Conservation (phyloP, 2,113 vertebrate species). For the Ammospiza caudacuta region DNA sequence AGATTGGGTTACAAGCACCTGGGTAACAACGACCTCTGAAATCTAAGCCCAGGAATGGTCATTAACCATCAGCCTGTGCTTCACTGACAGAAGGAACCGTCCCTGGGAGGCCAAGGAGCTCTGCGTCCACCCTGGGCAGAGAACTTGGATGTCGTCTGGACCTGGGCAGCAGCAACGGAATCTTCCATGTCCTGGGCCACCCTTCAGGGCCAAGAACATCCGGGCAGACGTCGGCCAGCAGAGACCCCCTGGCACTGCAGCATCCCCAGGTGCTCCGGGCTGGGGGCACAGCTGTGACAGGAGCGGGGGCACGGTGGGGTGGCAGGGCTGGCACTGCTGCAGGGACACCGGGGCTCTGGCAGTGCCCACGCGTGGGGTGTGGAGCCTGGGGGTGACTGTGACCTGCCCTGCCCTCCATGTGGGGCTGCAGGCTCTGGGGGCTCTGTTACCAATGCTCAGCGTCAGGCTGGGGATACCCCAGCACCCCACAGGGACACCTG, state of each 20-base stretch:
- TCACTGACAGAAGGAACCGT: not conserved
- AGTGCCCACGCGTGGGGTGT: accelerated
- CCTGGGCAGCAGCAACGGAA: accelerated
- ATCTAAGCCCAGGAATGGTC: not conserved
- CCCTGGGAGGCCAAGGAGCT: not conserved
- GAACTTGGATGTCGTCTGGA: accelerated
- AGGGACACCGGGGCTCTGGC: not conserved
- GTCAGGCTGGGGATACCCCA: not conserved
- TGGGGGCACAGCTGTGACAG: accelerated
- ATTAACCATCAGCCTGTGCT: not conserved
- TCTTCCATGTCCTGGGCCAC: not conserved
- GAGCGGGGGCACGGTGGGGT: not conserved
- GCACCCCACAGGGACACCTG: not conserved
- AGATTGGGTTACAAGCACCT: conserved; percentile 41
- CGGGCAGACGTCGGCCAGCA: accelerated
- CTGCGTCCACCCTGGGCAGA: not conserved
- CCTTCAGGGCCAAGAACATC: not conserved
- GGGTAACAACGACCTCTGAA: conserved; percentile 37
- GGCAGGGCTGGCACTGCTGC: not conserved
- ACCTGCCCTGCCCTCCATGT: not conserved
- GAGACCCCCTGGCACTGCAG: not conserved
- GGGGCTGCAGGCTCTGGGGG: not conserved
- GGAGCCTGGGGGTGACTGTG: not conserved
- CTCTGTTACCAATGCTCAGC: not conserved
- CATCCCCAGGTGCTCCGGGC: accelerated